Conservation (phyloP, 2,888 invertebrate species). For the Onthophagus sagittarius region DNA sequence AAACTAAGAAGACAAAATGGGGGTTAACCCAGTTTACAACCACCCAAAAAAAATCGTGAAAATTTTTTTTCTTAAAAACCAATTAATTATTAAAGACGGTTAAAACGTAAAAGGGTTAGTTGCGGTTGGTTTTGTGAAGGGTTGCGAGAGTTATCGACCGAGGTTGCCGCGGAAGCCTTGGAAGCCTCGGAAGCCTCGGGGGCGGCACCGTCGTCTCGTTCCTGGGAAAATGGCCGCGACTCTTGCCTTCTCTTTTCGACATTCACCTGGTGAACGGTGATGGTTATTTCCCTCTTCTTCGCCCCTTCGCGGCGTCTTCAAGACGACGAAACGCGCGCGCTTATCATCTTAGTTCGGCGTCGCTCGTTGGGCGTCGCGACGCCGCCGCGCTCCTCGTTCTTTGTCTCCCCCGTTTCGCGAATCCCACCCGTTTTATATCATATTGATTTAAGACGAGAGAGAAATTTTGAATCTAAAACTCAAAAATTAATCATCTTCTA, state of each 20-base stretch:
- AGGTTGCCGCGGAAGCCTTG: not conserved
- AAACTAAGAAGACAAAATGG: not conserved
- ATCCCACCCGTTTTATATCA: constrained; percentile 50
- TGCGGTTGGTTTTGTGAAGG: not conserved
- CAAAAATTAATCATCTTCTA: too few relatives aligned
- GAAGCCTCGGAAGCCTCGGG: not conserved
- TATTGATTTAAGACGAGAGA: constrained; percentile 50
- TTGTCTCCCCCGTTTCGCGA: constrained; percentile 44
- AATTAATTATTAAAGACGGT: too few relatives aligned
- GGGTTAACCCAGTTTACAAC: too few relatives aligned
- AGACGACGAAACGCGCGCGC: constrained; percentile 21
- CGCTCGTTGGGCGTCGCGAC: constrained; percentile 33
- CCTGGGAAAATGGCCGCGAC: not conserved
- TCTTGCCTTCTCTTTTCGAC: not conserved
- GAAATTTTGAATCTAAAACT: constrained; percentile 22
- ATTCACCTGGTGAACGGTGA: constrained; percentile 19
- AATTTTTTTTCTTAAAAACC: too few relatives aligned
- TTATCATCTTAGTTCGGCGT: constrained; percentile 29
- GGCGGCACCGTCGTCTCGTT: not conserved
- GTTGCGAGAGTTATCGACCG: not conserved
- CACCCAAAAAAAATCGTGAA: too few relatives aligned
- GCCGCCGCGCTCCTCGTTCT: constrained; percentile 41
- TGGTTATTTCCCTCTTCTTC: constrained; percentile 25
- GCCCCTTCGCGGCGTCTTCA: constrained; percentile 21
- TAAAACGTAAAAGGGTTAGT: too few relatives aligned